Evolutionary conservation across 2,797 vertebrate species (phyloP), one percentile per base, ranked within the genome.

Genomic region (Sardinella longiceps): DNA sequence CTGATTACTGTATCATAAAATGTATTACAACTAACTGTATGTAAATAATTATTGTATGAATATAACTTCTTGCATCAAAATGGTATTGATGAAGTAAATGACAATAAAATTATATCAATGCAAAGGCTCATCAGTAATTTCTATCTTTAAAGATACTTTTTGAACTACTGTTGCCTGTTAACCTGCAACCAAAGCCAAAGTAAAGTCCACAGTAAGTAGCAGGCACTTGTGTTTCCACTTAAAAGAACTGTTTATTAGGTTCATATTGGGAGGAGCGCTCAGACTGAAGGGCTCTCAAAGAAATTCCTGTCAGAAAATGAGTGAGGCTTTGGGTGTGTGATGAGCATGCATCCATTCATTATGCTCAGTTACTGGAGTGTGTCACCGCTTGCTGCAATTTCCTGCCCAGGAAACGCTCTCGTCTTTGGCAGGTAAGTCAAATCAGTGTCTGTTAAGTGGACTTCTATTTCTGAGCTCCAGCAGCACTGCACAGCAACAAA

Each of bases 401-500:
- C 3, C 56, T 60, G 25, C 30, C 15, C 80, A n/a, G 12, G 0
- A 48, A 80, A 25, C 28, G 20, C 77, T 53, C 77, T 83, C 83
- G 66, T 84, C 5, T 82, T 58, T 81, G 43, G 37, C 70, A 33
- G 23, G 14, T 43, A 45, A 74, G 45, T 82, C 48, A n/a, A 58
- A 81, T 84, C 39, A 25, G 53, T 83, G 83, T 84, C 82, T 30
- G 43, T 81, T 58, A 28, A 30, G 81, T 50, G 14, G 53, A 43
- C 1, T 50, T 85, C 50, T 25, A 86, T 14, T 51, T 81, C 46
- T 58, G 70, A 37, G 86, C 58, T 53, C 88, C 70, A 30, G 83
- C 82, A 56, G 53, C 80, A 45, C 81, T 74, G 84, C 43, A 85
- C n/a, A 84, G 80, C 11, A 58, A 81, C 28, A 74, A 82, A 82